Percentiles rank a stretch among this genome's conserved stretches.
Evolutionary conservation across 2,797 vertebrate species (phyloP).

Genomic region (Anguilla anguilla): DNA sequence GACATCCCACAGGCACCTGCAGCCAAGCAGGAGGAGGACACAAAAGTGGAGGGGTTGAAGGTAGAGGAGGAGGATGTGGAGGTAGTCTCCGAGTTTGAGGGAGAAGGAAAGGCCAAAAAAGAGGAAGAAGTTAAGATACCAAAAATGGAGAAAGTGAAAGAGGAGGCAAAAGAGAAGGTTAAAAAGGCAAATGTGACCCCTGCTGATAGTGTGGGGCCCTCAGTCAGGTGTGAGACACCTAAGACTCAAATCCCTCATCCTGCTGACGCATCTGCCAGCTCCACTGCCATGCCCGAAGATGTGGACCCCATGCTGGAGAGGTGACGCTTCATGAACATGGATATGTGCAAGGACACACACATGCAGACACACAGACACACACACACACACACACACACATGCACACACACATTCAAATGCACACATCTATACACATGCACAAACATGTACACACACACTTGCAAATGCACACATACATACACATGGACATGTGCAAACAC

Average conservation of each 20-base stretch:
- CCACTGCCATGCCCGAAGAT: slow-evolving; percentile 21
- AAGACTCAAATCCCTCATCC: slow-evolving; percentile 6
- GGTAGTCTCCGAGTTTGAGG: slow-evolving; percentile 26
- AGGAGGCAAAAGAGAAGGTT: slow-evolving; percentile 41
- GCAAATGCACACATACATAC: neutral
- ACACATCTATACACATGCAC: neutral
- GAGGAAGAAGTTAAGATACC: slow-evolving; percentile 28
- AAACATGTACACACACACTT: neutral
- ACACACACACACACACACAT: neutral
- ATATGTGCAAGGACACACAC: neutral
- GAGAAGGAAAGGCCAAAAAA: slow-evolving; percentile 15
- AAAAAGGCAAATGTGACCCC: slow-evolving; percentile 28
- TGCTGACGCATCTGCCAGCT: slow-evolving; percentile 34
- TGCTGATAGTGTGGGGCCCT: slow-evolving; percentile 37
- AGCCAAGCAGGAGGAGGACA: slow-evolving; percentile 36
- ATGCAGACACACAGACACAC: neutral
- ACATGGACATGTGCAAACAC: neutral
- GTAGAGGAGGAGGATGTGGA: slow-evolving; percentile 27
- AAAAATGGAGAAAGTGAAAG: slow-evolving; percentile 38
- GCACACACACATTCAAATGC: neutral
- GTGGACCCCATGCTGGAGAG: slow-evolving; percentile 49
- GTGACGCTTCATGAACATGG: slow-evolving; percentile 44
- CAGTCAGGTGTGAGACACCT: slow-evolving; percentile 20
- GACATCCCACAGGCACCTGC: slow-evolving; percentile 50
- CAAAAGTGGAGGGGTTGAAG: slow-evolving; percentile 40